Evolutionary conservation across 2,888 invertebrate species (phyloP), one percentile per base, ranked within the genome.

Genomic region (Neria commutata): DNA sequence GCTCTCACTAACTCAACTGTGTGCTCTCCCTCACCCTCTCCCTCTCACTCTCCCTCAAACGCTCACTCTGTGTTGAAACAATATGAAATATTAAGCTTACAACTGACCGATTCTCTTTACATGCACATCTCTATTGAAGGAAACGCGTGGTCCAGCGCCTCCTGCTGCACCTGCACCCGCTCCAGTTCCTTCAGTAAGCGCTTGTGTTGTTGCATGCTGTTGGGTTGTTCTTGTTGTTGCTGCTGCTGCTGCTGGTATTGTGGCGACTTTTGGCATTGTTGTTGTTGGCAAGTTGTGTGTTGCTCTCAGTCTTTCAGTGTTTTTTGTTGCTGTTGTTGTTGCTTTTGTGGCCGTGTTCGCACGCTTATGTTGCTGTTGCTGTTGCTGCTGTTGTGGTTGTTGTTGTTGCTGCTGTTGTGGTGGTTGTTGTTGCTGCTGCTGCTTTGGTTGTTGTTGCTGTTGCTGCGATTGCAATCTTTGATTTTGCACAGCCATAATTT

Each of bases 101-200:
- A 42, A 84, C 89, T 88, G 88, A 91, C 92, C 91, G 85, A 92
- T 92, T 85, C 92, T 86, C 84, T 93, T 93, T 80, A 93, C 91
- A 85, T 92, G 92, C 77, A 93, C 92, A 87, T 92, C 92, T 83
- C 91, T 87, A 86, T 93, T 92, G 86, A 93, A 93, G 81, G 92
- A 93, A 75, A 93, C 93, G 75, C 88, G 86, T 69, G 85, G 90
- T 83, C 88, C 89, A 83, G 67, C 51, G 14, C 53, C 37, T 3
- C n/a, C 17, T 6, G 51, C 21, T 45, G 60, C n/a, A n/a, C n/a
- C n/a, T n/a, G n/a, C 93, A 75, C 88, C 86, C 69, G 85, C 90
- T 83, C 88, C 89, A 83, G 67, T 49, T 11, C 53, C 37, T 3
- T 14, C 17, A 3, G 51, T n/a, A 40, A 58, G 3, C 19, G 64